Conservation (phyloP, 92 coral and sea anemone species). For the Epizoanthus scotinus region DNA sequence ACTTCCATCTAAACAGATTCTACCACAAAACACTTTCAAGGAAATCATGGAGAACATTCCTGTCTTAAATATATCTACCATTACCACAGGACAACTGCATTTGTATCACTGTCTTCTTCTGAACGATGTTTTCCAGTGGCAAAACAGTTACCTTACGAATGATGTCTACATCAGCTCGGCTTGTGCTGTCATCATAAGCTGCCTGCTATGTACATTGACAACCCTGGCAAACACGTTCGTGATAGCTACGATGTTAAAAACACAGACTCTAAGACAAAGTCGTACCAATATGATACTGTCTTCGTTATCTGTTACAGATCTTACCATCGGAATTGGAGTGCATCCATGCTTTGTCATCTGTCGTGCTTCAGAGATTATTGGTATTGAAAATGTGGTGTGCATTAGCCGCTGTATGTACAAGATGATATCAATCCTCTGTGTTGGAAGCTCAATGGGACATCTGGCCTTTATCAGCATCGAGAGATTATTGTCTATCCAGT, state of each 20-base stretch:
- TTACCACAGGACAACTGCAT: not conserved
- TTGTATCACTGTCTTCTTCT: not conserved
- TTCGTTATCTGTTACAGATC: not conserved
- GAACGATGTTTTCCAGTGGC: not conserved
- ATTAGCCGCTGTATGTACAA: not conserved
- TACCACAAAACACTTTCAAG: too few relatives aligned
- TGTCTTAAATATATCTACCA: too few relatives aligned
- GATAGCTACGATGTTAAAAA: not conserved
- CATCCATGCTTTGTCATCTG: not conserved
- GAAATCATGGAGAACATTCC: too few relatives aligned
- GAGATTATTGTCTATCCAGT: not conserved
- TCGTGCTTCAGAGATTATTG: not conserved
- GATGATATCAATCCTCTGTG: not conserved
- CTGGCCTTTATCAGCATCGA: not conserved
- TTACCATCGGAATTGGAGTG: not conserved
- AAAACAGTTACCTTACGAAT: not conserved
- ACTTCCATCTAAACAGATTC: too few relatives aligned
- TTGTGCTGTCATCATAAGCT: not conserved
- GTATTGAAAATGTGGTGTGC: not conserved
- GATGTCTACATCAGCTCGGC: not conserved
- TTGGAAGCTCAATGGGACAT: constrained; percentile 7
- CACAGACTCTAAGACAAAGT: not conserved
- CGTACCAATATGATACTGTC: not conserved
- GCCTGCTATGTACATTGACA: not conserved
- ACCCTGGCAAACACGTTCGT: not conserved